phyloP scores from a whole-genome alignment of 1,140 invertebrate species.

The Parasteatoda tepidariorum region DNA sequence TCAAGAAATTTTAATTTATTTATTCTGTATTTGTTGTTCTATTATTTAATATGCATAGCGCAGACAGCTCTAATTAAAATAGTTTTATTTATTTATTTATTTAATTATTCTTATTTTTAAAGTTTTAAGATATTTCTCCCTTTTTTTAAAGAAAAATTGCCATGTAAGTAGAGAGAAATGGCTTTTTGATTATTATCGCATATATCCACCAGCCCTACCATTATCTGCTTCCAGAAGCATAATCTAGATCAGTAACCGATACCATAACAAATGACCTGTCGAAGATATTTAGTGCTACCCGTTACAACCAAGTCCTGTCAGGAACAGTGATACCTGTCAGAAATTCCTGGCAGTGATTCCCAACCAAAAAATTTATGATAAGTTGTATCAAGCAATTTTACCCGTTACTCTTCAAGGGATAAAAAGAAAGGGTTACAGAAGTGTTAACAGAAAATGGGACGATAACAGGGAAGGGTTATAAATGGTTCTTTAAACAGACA shows the following conservation, averaged over 20 bases:
- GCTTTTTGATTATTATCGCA: too few relatives aligned
- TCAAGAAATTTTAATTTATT: too few relatives aligned
- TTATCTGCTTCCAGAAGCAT: not conserved
- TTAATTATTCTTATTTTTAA: too few relatives aligned
- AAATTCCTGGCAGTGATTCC: conserved; percentile 41
- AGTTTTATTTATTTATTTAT: too few relatives aligned
- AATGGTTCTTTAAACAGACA: conserved; percentile 1
- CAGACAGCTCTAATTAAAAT: too few relatives aligned
- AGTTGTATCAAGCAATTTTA: not conserved
- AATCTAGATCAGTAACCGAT: not conserved
- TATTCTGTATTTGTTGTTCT: too few relatives aligned
- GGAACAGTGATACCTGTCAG: conserved; percentile 51
- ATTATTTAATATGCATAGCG: too few relatives aligned
- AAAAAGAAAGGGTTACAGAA: not conserved
- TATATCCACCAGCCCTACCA: too few relatives aligned
- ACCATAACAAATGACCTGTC: conserved; percentile 40
- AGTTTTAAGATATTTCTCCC: too few relatives aligned
- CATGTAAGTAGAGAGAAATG: too few relatives aligned
- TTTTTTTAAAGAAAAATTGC: too few relatives aligned
- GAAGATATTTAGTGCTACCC: conserved; percentile 19
- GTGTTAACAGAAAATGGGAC: not conserved
- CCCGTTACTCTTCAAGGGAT: not conserved
- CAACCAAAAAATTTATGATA: conserved; percentile 37
- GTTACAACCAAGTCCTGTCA: conserved; percentile 27
- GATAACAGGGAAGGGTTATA: not conserved